phyloP scores from a whole-genome alignment of 2,888 invertebrate species.

The Metalampra italica region DNA sequence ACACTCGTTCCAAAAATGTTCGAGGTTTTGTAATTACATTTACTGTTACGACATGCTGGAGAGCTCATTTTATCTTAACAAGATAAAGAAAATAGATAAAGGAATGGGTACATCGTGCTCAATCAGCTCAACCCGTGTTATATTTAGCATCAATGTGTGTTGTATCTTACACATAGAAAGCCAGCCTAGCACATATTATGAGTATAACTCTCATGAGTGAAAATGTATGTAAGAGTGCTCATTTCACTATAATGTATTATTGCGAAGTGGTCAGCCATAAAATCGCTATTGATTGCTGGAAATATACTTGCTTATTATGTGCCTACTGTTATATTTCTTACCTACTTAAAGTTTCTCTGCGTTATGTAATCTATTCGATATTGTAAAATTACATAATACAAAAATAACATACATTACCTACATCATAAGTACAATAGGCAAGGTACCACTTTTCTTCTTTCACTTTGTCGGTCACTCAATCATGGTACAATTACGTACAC shows the following conservation, averaged over 20 bases:
- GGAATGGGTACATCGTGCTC: slow-evolving; percentile 31
- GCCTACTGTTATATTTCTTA: not conserved
- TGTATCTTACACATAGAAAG: not conserved
- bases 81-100: slow-evolving; percentile 41
- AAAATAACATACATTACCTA: too few relatives aligned
- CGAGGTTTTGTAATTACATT: not conserved
- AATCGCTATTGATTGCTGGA: not conserved
- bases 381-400: too few relatives aligned
- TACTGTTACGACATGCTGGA: not conserved
- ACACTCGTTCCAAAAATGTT: not conserved
- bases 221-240: not conserved
- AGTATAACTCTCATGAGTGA: not conserved
- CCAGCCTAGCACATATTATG: not conserved
- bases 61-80: slow-evolving; percentile 29
- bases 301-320: not conserved
- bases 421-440: not conserved
- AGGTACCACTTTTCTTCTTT: not conserved
- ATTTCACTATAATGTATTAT: not conserved
- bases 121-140: slow-evolving; percentile 31
- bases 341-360: not conserved
- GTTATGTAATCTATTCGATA: not conserved
- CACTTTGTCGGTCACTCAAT: not conserved
- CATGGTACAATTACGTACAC: not conserved
- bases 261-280: not conserved
- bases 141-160: slow-evolving; percentile 1